Evolutionary conservation across 2,888 invertebrate genomes (phyloP).

Genomic region (Iphiclides podalirius): DNA sequence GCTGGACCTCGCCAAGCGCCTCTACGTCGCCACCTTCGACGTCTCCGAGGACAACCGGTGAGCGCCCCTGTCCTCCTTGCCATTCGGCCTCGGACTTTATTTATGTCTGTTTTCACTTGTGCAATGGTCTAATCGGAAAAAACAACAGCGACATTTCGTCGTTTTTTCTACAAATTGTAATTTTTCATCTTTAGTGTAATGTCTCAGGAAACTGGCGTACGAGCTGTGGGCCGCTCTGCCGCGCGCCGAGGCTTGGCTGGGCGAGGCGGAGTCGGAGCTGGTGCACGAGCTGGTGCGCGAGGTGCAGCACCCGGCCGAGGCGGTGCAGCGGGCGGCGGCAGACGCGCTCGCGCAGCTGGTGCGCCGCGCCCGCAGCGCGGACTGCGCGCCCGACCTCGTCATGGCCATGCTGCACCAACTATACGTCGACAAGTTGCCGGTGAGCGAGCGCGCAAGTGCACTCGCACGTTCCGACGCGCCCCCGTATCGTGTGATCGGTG

Average conservation of each 20-base stretch:
- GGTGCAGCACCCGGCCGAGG: conserved; percentile 89
- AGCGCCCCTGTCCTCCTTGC: conserved; percentile 29
- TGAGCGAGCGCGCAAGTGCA: too few species aligned
- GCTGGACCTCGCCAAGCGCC: conserved; percentile 83
- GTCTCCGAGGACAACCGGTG: conserved; percentile 85
- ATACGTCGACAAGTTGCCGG: conserved; percentile 88
- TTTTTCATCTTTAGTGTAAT: too few species aligned
- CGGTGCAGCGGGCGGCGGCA: conserved; percentile 91
- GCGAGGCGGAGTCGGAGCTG: conserved; percentile 58
- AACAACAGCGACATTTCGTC: too few species aligned
- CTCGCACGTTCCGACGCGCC: too few species aligned
- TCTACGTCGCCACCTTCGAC: conserved; percentile 93
- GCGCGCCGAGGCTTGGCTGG: conserved; percentile 43
- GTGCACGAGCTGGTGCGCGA: conserved; percentile 82
- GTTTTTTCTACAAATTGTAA: too few species aligned
- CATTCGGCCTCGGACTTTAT: too few species aligned
- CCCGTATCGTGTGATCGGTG: too few species aligned
- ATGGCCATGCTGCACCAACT: conserved; percentile 84
- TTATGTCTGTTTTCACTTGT: not conserved
- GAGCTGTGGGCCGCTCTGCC: conserved; percentile 60
- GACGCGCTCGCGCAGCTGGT: conserved; percentile 83
- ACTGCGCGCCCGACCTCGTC: conserved; percentile 54
- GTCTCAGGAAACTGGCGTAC: conserved; percentile 59
- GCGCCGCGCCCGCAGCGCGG: conserved; percentile 47
- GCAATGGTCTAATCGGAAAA: too few species aligned